Evolutionary conservation across 2,888 invertebrate species (phyloP), one percentile per base, ranked within the genome.

Genomic region (Lobophora halterata): DNA sequence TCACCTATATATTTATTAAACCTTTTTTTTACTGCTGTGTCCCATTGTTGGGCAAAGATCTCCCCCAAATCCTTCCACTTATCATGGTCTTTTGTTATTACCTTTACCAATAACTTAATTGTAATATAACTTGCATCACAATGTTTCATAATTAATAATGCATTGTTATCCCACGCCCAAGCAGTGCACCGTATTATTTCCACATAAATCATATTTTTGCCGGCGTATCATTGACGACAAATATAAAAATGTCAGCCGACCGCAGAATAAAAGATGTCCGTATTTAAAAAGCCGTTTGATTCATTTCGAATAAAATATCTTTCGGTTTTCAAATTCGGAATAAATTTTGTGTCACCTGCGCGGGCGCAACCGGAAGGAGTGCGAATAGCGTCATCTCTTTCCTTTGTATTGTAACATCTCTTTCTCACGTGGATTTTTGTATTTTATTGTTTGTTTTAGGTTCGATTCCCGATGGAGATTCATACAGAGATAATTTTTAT

Each of bases 341-440:
- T 87, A 86, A 85, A 86, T 87, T 87, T 81, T 56, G 73, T 86
- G 86, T 87, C 86, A 87, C 86, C 86, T 87, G 86, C 86, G 77
- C 70, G 66, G 51, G 69, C 67, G 79, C 79, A 69, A 75, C 86
- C 86, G 86, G 86, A 87, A 87, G 82, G 81, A 82, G 70, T 69
- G 64, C 46, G 46, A 50, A 40, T 49, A 16, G 34, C 18, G 49
- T 46, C 36, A 28, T 67, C 66, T 62, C 48, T 12, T 10, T 50
- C 27, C 25, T 10, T 36, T 30, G 52, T 53, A 53, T 48, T 45
- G 53, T 40, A 46, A 31, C 40, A 30, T 51, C 53, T 43, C 51
- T 10, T 21, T 53, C 40, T 33, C 5, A 30, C 55, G 25, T 12
- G 50, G 49, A 41, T 27, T 53, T 46, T 44, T 38, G 47, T 62